These are phyloP conservation scores for Myotis myotis DNA, from an alignment of 2,797 vertebrate genomes.

Conservation along the genomic window DNA sequence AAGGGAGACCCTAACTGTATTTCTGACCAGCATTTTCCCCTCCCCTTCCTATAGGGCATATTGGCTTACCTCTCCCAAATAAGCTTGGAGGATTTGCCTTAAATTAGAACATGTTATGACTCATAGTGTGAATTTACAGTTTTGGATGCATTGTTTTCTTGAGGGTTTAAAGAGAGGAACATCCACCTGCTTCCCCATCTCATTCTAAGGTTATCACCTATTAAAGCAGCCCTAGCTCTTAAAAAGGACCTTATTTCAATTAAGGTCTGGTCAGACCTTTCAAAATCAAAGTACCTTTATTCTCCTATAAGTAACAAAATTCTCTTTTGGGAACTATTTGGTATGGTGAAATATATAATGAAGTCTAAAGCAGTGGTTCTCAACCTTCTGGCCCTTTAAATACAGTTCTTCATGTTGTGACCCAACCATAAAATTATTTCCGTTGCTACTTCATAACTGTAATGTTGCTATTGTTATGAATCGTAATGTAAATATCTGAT, in stretches of 20 bases:
- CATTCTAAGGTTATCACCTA: conserved; percentile 12
- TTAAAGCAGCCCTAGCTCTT: conserved; percentile 21
- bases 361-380: neutral
- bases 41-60: neutral
- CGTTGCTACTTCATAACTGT: too few relatives aligned
- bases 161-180: neutral
- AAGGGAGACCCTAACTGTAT: neutral
- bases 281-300: conserved; percentile 47
- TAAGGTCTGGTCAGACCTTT: conserved; percentile 44
- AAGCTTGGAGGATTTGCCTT: conserved; percentile 18
- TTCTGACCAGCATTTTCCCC: neutral
- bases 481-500: too few relatives aligned
- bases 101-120: conserved; percentile 44
- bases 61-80: neutral
- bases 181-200: neutral
- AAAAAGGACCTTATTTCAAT: conserved; percentile 22
- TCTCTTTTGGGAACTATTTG: conserved; percentile 29
- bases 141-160: conserved; percentile 28
- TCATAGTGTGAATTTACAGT: conserved; percentile 22
- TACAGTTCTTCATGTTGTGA: too few relatives aligned
- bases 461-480: too few relatives aligned
- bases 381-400: too few relatives aligned
- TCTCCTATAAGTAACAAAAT: conserved; percentile 4
- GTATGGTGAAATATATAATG: conserved; percentile 31
- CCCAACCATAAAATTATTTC: too few relatives aligned